These are phyloP conservation scores for Zootermopsis nevadensis DNA, from an alignment of 2,888 invertebrate species.

Conservation along the genomic window DNA sequence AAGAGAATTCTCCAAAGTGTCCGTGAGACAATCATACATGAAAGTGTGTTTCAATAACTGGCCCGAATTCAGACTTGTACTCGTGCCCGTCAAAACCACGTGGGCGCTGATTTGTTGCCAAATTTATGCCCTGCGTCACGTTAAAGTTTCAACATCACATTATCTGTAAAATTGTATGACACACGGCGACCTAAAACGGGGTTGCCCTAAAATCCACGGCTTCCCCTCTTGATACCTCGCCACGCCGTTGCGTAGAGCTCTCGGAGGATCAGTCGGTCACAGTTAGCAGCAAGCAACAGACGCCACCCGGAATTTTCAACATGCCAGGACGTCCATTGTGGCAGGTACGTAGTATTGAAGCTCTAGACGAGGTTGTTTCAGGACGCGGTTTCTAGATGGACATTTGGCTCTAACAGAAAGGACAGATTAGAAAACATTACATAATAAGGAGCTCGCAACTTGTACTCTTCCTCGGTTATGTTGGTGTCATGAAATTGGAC, in stretches of 20 bases:
- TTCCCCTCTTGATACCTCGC: not conserved
- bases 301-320: not conserved
- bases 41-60: too few relatives aligned
- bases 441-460: too few relatives aligned
- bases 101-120: not conserved
- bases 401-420: too few relatives aligned
- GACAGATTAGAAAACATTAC: too few relatives aligned
- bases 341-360: too few relatives aligned
- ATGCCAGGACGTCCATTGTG: conserved; percentile 31
- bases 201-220: conserved; percentile 33
- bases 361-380: too few relatives aligned
- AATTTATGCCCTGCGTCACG: not conserved
- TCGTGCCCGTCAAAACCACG: not conserved
- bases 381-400: too few relatives aligned
- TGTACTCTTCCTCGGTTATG: too few relatives aligned
- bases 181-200: conserved; percentile 37
- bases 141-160: not conserved
- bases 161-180: not conserved
- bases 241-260: not conserved
- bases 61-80: too few relatives aligned
- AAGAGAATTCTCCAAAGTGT: too few relatives aligned
- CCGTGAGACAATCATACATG: too few relatives aligned
- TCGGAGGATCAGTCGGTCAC: not conserved
- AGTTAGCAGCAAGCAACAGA: not conserved
- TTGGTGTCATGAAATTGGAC: too few relatives aligned